Base-by-base conservation (phyloP, 2,888 invertebrate genomes). In the Emmelina monodactyla region DNA sequence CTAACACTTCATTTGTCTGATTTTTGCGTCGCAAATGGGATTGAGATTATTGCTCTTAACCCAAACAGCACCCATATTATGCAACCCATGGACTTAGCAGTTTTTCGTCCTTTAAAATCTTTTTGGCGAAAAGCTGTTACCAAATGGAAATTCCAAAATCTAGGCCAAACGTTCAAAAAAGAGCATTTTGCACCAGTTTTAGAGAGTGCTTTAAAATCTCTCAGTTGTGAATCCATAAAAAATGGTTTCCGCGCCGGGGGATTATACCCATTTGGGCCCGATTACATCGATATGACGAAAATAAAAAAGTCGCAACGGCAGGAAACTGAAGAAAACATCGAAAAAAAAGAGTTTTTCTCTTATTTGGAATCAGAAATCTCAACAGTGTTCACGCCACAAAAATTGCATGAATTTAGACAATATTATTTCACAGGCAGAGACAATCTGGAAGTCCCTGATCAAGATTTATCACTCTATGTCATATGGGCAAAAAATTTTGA, bases 11-110 rank as follows among this genome's bases (percentile, higher is more conserved):
- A 46, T 43, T 41, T 50, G 30, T 44, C 43, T 16, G 37, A 46
- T 35, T 52, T 49, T 45, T 53, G 51, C 37, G 15, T 31, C 12
- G 37, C 44, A 36, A 49, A 47, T 39, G 40, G 41, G 14, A 51
- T 50, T 32, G 43, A 45, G 39, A 32, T 49, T 19, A 42, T 49
- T 31, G 39, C 46, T n/a, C 33, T 48, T 28, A 14, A 45, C 40
- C 43, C 47, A 34, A 46, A 49, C 32, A 30, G 33, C 14, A 47
- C 45, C 10, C 46, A 46, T 19, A 39, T 45, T 25, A 28, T 44
- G 12, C 47, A 46, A 31, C 47, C 46, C 16, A 45, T 47, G 44
- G 45, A 44, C 34, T 11, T 47, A 6, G 39, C 44, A 13, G 31
- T 44, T 15, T 51, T 48, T 22, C 38, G 48, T 22, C 47, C 49